Percentiles rank a stretch among this genome's conserved stretches.
Conservation (phyloP, 2,888 invertebrate species). For the Luperina testacea region DNA sequence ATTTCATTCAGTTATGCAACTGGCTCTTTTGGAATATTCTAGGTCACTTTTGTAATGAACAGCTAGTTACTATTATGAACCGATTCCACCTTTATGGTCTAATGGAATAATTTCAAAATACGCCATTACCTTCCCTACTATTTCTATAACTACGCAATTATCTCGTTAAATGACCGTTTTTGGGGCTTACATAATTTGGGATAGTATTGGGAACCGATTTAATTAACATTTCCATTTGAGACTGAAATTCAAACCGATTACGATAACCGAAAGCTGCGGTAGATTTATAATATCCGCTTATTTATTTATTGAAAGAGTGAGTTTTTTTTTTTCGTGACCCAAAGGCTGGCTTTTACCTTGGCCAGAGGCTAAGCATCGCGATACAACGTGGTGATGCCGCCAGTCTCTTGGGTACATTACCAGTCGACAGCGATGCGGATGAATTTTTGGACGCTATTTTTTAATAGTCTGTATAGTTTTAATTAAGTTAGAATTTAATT, state of each 20-base stretch:
- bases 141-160: constrained; percentile 44
- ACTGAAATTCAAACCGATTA: constrained; percentile 36
- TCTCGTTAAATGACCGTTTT: constrained; percentile 26
- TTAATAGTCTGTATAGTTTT: too few species aligned
- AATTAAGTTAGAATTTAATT: too few species aligned
- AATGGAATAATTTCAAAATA: constrained; percentile 29
- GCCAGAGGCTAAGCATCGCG: too few species aligned
- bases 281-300: constrained; percentile 15
- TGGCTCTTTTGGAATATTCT: background rate
- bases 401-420: too few species aligned
- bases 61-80: background rate
- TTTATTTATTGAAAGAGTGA: constrained; percentile 11
- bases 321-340: too few species aligned
- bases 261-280: constrained; percentile 33
- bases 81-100: background rate
- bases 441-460: too few species aligned
- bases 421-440: too few species aligned
- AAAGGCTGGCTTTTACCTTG: too few species aligned
- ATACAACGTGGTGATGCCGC: too few species aligned
- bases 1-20: background rate
- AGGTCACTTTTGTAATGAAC: background rate
- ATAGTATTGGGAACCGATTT: constrained; percentile 53
- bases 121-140: background rate
- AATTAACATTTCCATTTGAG: constrained; percentile 53
- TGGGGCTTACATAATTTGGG: constrained; percentile 44